A percentile compares a stretch with the other conserved stretches of the same genome.
Evolutionary conservation across 1,140 invertebrate genomes (phyloP).

Genomic region (Proales similis): DNA sequence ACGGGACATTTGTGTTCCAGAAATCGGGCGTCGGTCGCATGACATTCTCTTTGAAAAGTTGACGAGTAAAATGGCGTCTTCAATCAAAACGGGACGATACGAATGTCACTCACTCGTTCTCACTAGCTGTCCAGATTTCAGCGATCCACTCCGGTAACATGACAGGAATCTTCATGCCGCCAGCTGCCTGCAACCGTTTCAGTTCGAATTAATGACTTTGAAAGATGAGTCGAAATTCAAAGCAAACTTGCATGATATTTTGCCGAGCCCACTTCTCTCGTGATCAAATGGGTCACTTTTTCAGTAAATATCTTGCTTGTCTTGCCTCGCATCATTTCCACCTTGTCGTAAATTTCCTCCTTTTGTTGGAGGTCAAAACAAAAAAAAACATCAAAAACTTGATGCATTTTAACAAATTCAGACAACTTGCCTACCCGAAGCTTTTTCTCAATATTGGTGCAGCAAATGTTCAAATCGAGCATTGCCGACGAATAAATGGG

Average conservation of each 20-base stretch:
- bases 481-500: constrained; percentile 33
- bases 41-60: constrained; percentile 48
- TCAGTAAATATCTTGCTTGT: constrained; percentile 64
- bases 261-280: constrained; percentile 57
- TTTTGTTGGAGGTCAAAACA: constrained; percentile 46
- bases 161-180: constrained; percentile 63
- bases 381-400: background rate
- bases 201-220: too few species aligned
- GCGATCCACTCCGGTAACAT: constrained; percentile 72
- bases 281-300: constrained; percentile 72
- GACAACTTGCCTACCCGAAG: constrained; percentile 4
- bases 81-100: background rate
- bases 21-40: constrained; percentile 61
- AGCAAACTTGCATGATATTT: constrained; percentile 47
- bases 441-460: constrained; percentile 33
- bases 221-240: constrained; percentile 59
- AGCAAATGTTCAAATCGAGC: constrained; percentile 31
- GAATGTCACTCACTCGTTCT: constrained; percentile 51
- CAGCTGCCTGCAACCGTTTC: constrained; percentile 64
- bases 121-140: constrained; percentile 66
- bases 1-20: constrained; percentile 64
- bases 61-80: background rate
- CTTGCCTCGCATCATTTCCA: constrained; percentile 74
- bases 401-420: background rate
- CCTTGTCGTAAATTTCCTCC: constrained; percentile 62